phyloP scores from a whole-genome alignment of 2,888 invertebrate genomes.

The Deroplatys truncata region DNA sequence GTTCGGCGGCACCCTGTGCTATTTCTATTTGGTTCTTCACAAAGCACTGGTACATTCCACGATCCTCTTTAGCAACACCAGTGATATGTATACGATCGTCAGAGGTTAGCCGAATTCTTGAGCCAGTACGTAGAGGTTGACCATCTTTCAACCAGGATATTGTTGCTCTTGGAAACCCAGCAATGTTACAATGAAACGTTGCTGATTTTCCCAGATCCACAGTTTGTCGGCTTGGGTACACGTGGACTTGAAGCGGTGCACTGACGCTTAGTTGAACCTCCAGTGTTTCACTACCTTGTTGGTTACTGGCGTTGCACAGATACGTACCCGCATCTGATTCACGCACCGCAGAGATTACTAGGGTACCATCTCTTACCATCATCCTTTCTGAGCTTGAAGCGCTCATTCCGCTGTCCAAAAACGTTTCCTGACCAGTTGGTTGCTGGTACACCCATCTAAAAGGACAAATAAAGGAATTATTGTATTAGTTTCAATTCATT shows the following conservation, averaged over 20 bases:
- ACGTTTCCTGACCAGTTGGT: constrained; percentile 47
- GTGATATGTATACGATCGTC: constrained; percentile 50
- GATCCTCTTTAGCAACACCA: constrained; percentile 45
- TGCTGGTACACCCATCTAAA: constrained; percentile 43
- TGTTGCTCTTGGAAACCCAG: constrained; percentile 43
- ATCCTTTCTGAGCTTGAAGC: constrained; percentile 44
- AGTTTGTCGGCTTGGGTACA: constrained; percentile 45
- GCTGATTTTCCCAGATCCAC: constrained; percentile 50
- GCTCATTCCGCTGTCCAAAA: constrained; percentile 40
- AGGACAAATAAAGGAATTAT: not conserved
- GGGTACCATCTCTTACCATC: constrained; percentile 49
- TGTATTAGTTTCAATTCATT: not conserved
- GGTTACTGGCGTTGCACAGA: constrained; percentile 52
- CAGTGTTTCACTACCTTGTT: constrained; percentile 52
- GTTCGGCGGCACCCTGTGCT: constrained; percentile 46
- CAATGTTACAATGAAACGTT: constrained; percentile 44
- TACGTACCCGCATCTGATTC: constrained; percentile 50
- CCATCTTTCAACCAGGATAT: constrained; percentile 51
- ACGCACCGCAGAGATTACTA: constrained; percentile 50
- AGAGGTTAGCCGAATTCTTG: constrained; percentile 44
- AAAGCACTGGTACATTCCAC: constrained; percentile 48
- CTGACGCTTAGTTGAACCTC: constrained; percentile 50
- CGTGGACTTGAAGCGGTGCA: constrained; percentile 43
- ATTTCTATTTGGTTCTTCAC: constrained; percentile 46
- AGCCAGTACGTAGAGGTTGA: constrained; percentile 44